These are phyloP conservation scores for Anniella stebbinsi DNA, from an alignment of 2,797 vertebrate species.

Conservation along the genomic window DNA sequence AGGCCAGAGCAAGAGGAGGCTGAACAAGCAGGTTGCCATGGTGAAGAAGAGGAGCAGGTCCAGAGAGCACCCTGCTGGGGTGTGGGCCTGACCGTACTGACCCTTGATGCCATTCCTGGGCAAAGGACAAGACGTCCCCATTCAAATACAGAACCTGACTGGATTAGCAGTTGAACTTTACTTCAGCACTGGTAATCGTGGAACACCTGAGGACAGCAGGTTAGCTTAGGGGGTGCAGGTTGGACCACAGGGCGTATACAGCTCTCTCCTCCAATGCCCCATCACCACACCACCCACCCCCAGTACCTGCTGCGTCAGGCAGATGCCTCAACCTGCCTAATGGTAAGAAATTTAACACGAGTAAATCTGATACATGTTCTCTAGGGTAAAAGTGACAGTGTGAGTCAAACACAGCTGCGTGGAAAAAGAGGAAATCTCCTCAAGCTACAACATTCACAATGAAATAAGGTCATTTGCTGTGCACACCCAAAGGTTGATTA, in stretches of 20 bases:
- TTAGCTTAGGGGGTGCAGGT: not conserved
- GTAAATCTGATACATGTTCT: not conserved
- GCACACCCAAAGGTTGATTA: not conserved
- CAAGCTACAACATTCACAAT: not conserved
- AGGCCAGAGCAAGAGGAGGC: too few relatives aligned
- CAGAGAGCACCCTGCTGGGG: too few relatives aligned
- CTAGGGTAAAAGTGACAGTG: not conserved
- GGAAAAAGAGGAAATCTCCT: not conserved
- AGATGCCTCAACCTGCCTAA: not conserved
- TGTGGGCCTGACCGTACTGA: too few relatives aligned
- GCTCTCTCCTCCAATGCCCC: not conserved
- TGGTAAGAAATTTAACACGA: not conserved
- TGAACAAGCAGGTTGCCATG: too few relatives aligned
- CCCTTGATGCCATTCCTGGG: too few relatives aligned
- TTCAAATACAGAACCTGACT: too few relatives aligned
- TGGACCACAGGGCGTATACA: not conserved
- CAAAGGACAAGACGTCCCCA: too few relatives aligned
- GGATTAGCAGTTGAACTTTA: too few relatives aligned
- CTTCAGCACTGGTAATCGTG: too few relatives aligned
- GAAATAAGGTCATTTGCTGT: not conserved
- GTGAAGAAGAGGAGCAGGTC: too few relatives aligned
- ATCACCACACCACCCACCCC: not conserved
- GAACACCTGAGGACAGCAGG: not conserved
- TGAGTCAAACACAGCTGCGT: not conserved
- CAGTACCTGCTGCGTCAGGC: not conserved